Percentiles rank a stretch among this genome's conserved stretches.
phyloP scores from a whole-genome alignment of 2,797 vertebrate genomes.

The Urophycis tenuis region DNA sequence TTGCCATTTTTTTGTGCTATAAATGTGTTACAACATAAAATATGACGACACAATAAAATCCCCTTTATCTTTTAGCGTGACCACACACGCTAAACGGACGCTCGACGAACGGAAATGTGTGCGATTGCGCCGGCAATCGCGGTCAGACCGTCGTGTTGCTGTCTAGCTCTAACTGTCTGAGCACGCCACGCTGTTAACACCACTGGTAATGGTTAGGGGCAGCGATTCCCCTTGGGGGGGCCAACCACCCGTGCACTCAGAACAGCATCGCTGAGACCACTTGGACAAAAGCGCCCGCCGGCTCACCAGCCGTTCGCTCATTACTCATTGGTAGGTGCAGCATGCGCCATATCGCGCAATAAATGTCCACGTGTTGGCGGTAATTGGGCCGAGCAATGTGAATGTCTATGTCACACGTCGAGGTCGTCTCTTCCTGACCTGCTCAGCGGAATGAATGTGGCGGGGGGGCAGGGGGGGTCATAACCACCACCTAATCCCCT shows the following conservation, averaged over 20 bases:
- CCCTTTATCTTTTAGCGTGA: not conserved
- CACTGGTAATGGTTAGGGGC: not conserved
- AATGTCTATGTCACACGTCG: conserved; percentile 40
- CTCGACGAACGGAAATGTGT: not conserved
- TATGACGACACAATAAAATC: not conserved
- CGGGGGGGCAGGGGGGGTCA: conserved; percentile 8
- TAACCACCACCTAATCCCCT: conserved; percentile 41
- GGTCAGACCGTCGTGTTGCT: not conserved
- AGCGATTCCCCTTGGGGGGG: not conserved
- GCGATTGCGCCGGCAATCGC: not conserved
- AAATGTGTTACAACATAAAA: not conserved
- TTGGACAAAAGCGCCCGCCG: not conserved
- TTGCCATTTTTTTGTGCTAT: not conserved
- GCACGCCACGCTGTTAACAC: not conserved
- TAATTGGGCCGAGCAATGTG: conserved; percentile 44
- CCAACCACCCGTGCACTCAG: not conserved
- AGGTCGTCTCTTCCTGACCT: conserved; percentile 51
- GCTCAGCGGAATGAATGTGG: conserved; percentile 24
- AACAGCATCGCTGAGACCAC: not conserved
- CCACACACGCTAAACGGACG: not conserved
- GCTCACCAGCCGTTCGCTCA: not conserved
- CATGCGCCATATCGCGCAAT: conserved; percentile 34
- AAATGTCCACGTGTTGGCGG: conserved; percentile 25
- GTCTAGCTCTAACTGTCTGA: not conserved
- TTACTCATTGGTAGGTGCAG: conserved; percentile 2